phyloP scores from a whole-genome alignment of 2,113 vertebrate genomes.

The Urocolius indicus region DNA sequence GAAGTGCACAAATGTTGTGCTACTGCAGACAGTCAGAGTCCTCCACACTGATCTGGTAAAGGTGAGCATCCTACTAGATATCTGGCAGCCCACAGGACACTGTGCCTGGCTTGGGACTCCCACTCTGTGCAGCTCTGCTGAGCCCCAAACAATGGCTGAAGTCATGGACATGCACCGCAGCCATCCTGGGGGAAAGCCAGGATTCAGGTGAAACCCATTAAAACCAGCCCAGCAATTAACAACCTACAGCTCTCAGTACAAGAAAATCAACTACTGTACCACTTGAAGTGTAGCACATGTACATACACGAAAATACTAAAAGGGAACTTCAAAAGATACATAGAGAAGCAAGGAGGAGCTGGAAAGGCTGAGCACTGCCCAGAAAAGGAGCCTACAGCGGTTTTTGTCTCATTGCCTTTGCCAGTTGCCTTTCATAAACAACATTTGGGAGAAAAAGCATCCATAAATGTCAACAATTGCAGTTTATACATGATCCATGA shows the following conservation, averaged over 20 bases:
- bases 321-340: constrained; percentile 46
- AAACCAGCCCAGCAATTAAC: constrained; percentile 47
- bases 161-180: accelerated
- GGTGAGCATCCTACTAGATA: accelerated
- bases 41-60: background rate
- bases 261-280: constrained; percentile 45
- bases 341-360: constrained; percentile 25
- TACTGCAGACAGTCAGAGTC: background rate
- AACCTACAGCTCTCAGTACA: constrained; percentile 19
- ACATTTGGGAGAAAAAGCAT: constrained; percentile 22
- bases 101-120: background rate
- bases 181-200: background rate
- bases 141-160: accelerated
- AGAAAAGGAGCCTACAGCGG: constrained; percentile 64
- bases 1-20: background rate
- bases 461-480: constrained; percentile 50
- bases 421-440: constrained; percentile 63
- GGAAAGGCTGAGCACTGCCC: background rate
- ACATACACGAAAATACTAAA: constrained; percentile 62
- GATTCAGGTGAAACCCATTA: constrained; percentile 27
- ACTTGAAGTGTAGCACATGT: constrained; percentile 51
- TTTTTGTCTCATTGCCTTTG: constrained; percentile 31
- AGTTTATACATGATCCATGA: constrained; percentile 27
- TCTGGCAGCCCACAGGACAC: background rate
- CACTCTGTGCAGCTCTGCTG: accelerated